Base-by-base conservation (phyloP, 1,140 invertebrate genomes). In the Lasaia peninsularis region DNA sequence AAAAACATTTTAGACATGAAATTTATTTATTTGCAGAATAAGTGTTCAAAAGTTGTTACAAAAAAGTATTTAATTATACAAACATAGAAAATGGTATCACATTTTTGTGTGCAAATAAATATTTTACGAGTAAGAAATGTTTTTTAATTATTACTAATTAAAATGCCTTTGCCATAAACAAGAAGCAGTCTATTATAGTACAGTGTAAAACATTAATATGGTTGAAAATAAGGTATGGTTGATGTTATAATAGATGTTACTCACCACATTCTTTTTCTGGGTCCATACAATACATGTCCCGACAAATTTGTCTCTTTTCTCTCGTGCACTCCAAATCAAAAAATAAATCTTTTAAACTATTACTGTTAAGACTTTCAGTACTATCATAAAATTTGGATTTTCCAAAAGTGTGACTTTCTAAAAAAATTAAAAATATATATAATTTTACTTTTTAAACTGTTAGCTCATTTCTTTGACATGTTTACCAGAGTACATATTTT, bases 251-350 rank as follows among this genome's bases (percentile, higher is more conserved):
- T 64, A 24, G 51, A 54, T 60, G 56, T 61, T 32, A 61, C 69
- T 78, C 77, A 92, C 91, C 88, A 79, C 91, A 89, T 81, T 94
- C 93, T 65, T 91, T 91, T 50, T 91, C 88, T 51, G 88, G 60
- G 76, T 93, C 92, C n/a, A 86, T 92, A 74, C 92, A 94, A 56
- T 94, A 91, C 52, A 91, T 79, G 78, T 94, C 93, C 40, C 93
- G 84, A 78, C 92, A 94, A 54, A 94, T 83, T 57, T 94, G 81
- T 76, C 93, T 94, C 64, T 93, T 92, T 81, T 98, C 97, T 93
- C 97, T 94, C 60, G 95, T 93, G 52, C 93, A 91, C 85, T 98
- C 97, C 24, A 97, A 82, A 75, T 98, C 95, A 84, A 98, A 98
- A 82, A 98, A 98, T 73, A 94, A 89, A 60, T 94, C 93, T 69